Evolutionary conservation across 1,140 invertebrate species (phyloP), one percentile per base, ranked within the genome.

Genomic region (Nautilus pompilius): DNA sequence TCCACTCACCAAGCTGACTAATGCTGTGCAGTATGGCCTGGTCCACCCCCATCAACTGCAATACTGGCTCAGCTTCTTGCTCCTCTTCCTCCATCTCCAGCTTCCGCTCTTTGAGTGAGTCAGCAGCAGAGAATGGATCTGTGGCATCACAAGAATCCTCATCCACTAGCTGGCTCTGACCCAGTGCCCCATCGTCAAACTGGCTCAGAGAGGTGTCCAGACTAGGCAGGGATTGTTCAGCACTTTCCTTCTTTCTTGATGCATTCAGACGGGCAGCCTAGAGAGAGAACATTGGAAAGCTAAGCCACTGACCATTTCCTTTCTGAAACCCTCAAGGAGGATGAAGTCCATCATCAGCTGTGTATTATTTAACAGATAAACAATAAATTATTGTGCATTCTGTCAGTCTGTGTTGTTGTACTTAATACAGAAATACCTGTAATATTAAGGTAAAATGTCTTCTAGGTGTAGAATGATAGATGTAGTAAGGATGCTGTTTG

Each of bases 11-110:
- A 84, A 93, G 96, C 74, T 90, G 87, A 70, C 96, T 93, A 65
- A 98, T 96, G 73, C 93, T 93, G 76, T 93, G 91, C 17, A 96
- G 82, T 66, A 97, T 90, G 2, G 93, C 93, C 74, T 93, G 90
- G 83, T 97, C 94, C 26, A 98, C 79, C 3, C 92, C 90, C 60
- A 96, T 82, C 6, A 96, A 74, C 91, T 91, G 78, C 72, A 93
- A 91, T 49, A 92, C 91, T 8, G 74, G 75, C 62, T 70, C 77
- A 15, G 69, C 71, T 20, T 74, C 67, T 30, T 71, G 66, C 28
- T 65, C 61, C 13, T 78, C 75, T 13, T 73, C 66, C 13, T 70
- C 69, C 20, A 76, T 70, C 24, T 77, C 76, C 24, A 59, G 56
- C 30, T 71, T 73, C 5, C 75, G 63, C n/a, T 70, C 64, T 81